Conservation (phyloP, 2,888 invertebrate genomes). For the Hylaea fasciaria region DNA sequence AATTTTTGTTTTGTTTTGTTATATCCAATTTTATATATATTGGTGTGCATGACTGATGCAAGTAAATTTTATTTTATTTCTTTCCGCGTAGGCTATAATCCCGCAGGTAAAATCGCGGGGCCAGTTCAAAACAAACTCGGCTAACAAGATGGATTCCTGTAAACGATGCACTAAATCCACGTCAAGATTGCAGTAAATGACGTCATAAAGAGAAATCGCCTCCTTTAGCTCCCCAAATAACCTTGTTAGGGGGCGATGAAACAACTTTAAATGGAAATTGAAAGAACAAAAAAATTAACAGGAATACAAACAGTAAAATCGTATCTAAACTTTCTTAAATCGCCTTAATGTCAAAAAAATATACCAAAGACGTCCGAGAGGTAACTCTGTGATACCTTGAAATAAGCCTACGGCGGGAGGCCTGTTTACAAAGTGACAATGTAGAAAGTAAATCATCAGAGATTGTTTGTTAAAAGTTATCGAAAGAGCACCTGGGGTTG, state of each 20-base stretch:
- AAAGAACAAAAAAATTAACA: conserved; percentile 16
- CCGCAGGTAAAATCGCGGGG: no score
- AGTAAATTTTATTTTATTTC: no score
- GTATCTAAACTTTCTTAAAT: no score
- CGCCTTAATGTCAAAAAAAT: conserved; percentile 1
- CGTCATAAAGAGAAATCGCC: conserved; percentile 61
- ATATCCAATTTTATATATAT: no score
- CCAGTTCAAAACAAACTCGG: conserved; percentile 3
- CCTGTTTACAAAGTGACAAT: conserved; percentile 53
- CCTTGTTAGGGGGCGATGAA: conserved; percentile 29
- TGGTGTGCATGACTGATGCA: no score
- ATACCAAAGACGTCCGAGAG: conserved; percentile 5
- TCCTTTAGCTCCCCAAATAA: conserved; percentile 42
- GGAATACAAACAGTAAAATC: not conserved
- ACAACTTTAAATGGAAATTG: conserved; percentile 29
- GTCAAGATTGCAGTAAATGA: conserved; percentile 59
- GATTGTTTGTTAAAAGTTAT: conserved; percentile 64
- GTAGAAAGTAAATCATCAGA: conserved; percentile 61
- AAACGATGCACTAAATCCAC: conserved; percentile 60
- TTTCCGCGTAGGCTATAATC: no score
- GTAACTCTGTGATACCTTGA: conserved; percentile 13
- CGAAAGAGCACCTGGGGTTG: conserved; percentile 50
- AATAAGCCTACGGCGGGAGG: conserved; percentile 14
- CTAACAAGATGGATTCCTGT: conserved; percentile 49
- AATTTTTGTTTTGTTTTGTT: no score